Base-by-base conservation (phyloP, 2,797 vertebrate genomes). In the Labeo calbasu region DNA sequence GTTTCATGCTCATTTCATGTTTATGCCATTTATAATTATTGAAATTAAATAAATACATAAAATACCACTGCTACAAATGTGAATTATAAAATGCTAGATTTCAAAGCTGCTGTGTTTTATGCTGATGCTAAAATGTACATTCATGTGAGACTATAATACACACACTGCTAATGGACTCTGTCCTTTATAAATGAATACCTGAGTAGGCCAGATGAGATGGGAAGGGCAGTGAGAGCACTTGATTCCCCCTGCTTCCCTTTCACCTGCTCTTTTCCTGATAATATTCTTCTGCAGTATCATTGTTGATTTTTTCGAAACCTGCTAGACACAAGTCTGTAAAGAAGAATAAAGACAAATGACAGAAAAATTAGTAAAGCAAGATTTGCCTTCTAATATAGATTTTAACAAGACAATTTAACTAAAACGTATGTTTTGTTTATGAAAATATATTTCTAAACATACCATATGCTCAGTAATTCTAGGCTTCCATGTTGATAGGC, bases 181-280 rank as follows among this genome's bases (percentile, higher is more conserved):
- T 71, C n/a, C 8, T 50, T 80, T 46, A 21, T 55, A 55, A 69
- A 80, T 57, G 78, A 80, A 69, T 46, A 23, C 65, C 19, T 55
- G 14, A 15, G n/a, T 28, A 23, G 11, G 11, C n/a, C 23, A 59
- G 59, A 80, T 57, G 66, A 70, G 66, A 81, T n/a, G n/a, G 66
- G n/a, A 81, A 70, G 21, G 28, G 2, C 21, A 55, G 50, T 32
- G 71, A 21, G 50, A 55, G 28, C 1, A 11, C 57, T 59, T 59
- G 32, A 23, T 15, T 63, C n/a, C 7, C 57, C 65, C 28, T 40
- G 13, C 1, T n/a, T 15, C 65, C n/a, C n/a, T 32, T 36, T 40
- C 73, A 76, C 23, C 32, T 17, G 19, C 50, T 57, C 48, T n/a
- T 55, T 21, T 40, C 28, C 13, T 40, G 28, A 40, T 5, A 36